Conservation (phyloP, 2,797 vertebrate species). For the Aplochiton taeniatus region DNA sequence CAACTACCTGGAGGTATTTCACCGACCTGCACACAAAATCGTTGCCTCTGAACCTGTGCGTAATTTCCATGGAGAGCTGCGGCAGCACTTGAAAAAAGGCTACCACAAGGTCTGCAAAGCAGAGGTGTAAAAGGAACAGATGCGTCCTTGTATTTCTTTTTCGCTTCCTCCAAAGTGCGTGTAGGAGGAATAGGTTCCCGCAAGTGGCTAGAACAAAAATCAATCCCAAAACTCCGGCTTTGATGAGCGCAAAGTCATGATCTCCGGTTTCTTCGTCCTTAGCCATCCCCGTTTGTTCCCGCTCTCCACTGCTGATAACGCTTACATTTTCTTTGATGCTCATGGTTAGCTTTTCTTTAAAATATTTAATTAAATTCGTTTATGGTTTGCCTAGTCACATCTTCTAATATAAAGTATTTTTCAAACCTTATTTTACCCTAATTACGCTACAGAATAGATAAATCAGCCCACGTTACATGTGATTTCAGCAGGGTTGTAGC, state of each 20-base stretch:
- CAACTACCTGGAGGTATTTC: slow-evolving; percentile 88
- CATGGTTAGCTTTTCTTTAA: not conserved
- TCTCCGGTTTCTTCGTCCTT: slow-evolving; percentile 9
- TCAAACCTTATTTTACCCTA: too few species aligned
- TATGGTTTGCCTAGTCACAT: too few species aligned
- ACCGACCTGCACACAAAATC: slow-evolving; percentile 80
- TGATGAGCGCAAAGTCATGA: slow-evolving; percentile 51
- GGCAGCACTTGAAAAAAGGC: slow-evolving; percentile 88
- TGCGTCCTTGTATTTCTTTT: slow-evolving; percentile 84
- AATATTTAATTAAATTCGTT: too few species aligned
- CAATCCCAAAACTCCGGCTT: slow-evolving; percentile 80
- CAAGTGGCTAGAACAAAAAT: slow-evolving; percentile 81
- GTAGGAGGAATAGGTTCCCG: slow-evolving; percentile 82
- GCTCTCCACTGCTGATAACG: slow-evolving; percentile 13
- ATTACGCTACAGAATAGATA: too few species aligned
- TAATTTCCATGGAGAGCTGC: slow-evolving; percentile 87
- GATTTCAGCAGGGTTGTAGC: too few species aligned
- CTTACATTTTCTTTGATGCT: not conserved
- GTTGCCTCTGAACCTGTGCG: slow-evolving; percentile 81
- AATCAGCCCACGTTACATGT: too few species aligned
- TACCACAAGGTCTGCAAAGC: slow-evolving; percentile 82
- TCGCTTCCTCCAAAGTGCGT: slow-evolving; percentile 80
- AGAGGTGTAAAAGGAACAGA: slow-evolving; percentile 85
- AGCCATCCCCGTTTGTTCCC: slow-evolving; percentile 7
- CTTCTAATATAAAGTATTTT: too few species aligned